These are phyloP conservation scores for Apistogramma diplotaenia DNA, from an alignment of 2,113 vertebrate genomes.

Conservation along the genomic window DNA sequence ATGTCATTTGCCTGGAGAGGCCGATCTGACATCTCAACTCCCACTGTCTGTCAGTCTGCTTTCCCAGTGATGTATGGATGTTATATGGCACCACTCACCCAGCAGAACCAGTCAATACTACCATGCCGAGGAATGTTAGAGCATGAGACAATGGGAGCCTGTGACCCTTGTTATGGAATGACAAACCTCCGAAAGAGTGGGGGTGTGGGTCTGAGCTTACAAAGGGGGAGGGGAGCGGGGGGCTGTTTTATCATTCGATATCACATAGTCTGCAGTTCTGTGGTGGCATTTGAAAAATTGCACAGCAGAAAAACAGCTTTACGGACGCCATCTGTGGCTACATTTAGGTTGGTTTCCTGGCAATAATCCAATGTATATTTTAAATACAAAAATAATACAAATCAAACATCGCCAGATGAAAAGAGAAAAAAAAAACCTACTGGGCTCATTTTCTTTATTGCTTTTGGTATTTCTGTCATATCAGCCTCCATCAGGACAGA, in stretches of 20 bases:
- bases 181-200: conserved; percentile 42
- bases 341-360: background rate
- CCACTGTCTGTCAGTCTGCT: conserved; percentile 67
- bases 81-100: conserved; percentile 64
- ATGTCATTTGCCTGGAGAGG: conserved; percentile 55
- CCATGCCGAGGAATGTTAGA: conserved; percentile 42
- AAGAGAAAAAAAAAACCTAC: background rate
- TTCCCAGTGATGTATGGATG: conserved; percentile 67
- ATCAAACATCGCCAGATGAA: background rate
- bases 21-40: conserved; percentile 62
- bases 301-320: background rate
- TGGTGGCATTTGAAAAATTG: background rate
- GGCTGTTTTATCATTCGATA: conserved; percentile 1
- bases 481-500: background rate
- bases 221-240: background rate
- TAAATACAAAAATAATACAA: background rate
- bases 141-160: conserved; percentile 49
- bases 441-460: background rate
- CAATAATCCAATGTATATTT: background rate
- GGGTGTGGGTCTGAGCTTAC: background rate
- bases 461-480: background rate
- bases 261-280: conserved; percentile 25
- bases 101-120: conserved; percentile 60
- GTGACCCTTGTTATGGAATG: conserved; percentile 68
- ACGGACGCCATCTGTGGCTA: background rate